Evolutionary conservation across 2,797 vertebrate genomes (phyloP).

Genomic region (Diceros bicornis): DNA sequence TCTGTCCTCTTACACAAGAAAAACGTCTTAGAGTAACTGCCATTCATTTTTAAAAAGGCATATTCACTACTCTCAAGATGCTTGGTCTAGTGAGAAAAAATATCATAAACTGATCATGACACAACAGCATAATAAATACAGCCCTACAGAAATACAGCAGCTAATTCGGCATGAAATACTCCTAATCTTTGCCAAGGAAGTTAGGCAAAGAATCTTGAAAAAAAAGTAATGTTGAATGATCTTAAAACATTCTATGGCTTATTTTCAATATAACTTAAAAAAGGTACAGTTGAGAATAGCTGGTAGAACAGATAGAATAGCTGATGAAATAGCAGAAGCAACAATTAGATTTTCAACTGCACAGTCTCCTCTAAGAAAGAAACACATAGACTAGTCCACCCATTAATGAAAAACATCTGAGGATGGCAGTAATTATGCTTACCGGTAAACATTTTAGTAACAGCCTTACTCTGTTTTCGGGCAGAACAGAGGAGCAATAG

Average conservation of each 20-base stretch:
- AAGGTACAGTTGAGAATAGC: not conserved
- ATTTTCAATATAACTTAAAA: not conserved
- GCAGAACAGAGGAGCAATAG: slow-evolving; percentile 97
- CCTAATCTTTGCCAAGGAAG: not conserved
- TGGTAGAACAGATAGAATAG: not conserved
- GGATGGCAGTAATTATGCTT: slow-evolving; percentile 70
- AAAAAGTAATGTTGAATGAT: not conserved
- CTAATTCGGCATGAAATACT: not conserved
- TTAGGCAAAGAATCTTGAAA: not conserved
- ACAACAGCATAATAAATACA: not conserved
- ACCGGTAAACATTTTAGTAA: slow-evolving; percentile 99
- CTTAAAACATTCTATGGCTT: not conserved
- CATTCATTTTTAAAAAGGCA: not conserved
- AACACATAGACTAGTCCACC: not conserved
- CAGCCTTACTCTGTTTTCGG: slow-evolving; percentile 97
- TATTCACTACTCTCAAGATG: not conserved
- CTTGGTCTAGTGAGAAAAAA: not conserved
- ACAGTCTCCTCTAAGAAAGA: not conserved
- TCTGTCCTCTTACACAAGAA: not conserved
- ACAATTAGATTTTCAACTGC: not conserved
- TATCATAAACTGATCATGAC: not conserved
- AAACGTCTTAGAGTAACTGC: not conserved
- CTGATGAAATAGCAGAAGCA: not conserved
- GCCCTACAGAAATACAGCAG: accelerated
- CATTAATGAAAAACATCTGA: not conserved